Conservation (phyloP, 2,113 vertebrate species). For the Mystacornis crossleyi region DNA sequence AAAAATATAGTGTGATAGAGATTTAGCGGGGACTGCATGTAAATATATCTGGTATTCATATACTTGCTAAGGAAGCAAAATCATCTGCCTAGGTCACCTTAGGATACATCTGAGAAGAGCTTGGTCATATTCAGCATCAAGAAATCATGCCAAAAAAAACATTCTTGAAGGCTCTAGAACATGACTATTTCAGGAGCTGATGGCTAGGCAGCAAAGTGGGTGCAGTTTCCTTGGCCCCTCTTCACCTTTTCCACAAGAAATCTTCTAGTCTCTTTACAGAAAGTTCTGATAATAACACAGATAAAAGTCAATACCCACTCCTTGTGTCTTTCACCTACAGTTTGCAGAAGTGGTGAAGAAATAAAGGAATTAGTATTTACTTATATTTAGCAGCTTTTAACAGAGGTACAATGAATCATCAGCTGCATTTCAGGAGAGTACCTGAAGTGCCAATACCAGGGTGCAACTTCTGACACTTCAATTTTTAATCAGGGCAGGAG, state of each 20-base stretch:
- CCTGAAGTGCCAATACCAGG: slow-evolving; percentile 2
- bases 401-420: slow-evolving; percentile 45
- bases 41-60: not conserved
- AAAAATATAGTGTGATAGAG: not conserved
- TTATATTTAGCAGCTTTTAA: slow-evolving; percentile 55
- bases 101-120: not conserved
- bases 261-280: not conserved
- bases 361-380: not conserved
- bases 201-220: not conserved
- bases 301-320: not conserved
- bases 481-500: not conserved
- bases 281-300: not conserved
- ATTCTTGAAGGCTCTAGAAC: not conserved
- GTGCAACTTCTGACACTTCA: slow-evolving; percentile 12
- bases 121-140: not conserved
- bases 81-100: not conserved
- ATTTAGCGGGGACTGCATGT: not conserved
- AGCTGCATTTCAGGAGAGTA: not conserved
- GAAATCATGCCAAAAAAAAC: not conserved
- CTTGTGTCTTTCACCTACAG: not conserved
- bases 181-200: not conserved
- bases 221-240: not conserved
- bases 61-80: not conserved
- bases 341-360: not conserved
- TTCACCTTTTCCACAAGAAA: not conserved